These are phyloP conservation scores for Macrosiphum euphorbiae DNA, from an alignment of 2,888 invertebrate genomes.

Conservation along the genomic window DNA sequence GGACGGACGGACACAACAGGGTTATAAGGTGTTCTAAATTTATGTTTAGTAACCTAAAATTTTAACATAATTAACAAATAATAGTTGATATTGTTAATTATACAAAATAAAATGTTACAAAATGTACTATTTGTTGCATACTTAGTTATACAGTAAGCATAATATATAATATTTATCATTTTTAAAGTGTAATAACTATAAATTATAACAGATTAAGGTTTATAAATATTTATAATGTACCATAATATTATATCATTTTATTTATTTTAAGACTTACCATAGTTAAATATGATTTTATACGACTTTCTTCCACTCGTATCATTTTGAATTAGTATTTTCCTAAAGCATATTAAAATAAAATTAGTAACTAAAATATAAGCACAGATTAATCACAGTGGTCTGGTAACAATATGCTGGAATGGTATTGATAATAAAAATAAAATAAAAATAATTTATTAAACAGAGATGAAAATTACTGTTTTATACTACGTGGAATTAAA, in stretches of 20 bases:
- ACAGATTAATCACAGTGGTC: not conserved
- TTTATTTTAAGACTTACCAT: slow-evolving; percentile 47
- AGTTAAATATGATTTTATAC: slow-evolving; percentile 57
- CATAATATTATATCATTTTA: not conserved
- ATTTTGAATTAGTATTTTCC: slow-evolving; percentile 39
- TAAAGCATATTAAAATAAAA: slow-evolving; percentile 8
- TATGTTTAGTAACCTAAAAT: not conserved
- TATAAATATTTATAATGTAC: not conserved
- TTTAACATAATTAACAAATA: too few species aligned
- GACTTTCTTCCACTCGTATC: slow-evolving; percentile 56
- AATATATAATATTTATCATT: too few species aligned
- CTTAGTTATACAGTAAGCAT: too few species aligned
- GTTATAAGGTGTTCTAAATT: too few species aligned
- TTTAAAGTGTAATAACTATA: not conserved
- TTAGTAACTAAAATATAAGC: not conserved
- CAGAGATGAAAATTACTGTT: not conserved
- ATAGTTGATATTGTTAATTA: too few species aligned
- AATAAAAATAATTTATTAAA: not conserved
- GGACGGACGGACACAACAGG: too few species aligned
- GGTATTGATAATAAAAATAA: not conserved
- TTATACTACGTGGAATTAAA: not conserved
- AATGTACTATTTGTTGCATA: too few species aligned
- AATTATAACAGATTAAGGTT: not conserved
- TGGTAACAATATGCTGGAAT: not conserved
- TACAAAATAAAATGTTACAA: too few species aligned